Conservation (phyloP, 1,140 invertebrate species). For the Zaprionus ornatus region DNA sequence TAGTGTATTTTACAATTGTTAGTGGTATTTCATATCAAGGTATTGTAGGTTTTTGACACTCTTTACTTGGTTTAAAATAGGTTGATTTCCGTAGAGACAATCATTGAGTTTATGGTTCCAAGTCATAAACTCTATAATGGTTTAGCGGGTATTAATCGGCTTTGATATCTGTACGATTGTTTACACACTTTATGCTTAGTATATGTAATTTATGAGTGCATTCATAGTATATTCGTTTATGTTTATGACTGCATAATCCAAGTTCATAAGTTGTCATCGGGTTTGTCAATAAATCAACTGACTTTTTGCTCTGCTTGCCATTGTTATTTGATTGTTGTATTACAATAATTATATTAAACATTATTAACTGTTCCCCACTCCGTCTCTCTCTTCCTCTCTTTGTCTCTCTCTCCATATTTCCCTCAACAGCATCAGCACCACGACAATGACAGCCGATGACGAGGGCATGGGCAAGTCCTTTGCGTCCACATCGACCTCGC, state of each 20-base stretch:
- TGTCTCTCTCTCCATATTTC: not conserved
- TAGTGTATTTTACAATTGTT: too few relatives aligned
- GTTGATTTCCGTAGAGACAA: too few relatives aligned
- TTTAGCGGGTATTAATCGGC: not conserved
- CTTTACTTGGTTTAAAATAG: too few relatives aligned
- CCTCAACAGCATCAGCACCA: slow-evolving; percentile 30
- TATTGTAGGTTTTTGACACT: too few relatives aligned
- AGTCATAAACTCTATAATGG: not conserved
- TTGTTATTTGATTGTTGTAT: not conserved
- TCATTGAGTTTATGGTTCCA: too few relatives aligned
- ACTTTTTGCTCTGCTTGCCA: not conserved
- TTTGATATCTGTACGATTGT: not conserved
- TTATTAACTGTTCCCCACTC: not conserved
- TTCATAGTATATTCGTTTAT: not conserved
- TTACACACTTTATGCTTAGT: not conserved
- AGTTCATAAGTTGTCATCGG: not conserved
- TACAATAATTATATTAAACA: not conserved
- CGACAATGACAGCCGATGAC: slow-evolving; percentile 36
- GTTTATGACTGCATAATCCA: not conserved
- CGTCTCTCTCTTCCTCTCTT: not conserved
- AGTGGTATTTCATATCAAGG: too few relatives aligned
- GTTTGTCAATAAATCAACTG: not conserved
- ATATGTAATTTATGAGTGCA: not conserved
- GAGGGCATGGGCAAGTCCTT: slow-evolving; percentile 48
- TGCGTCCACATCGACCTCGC: slow-evolving; percentile 33